Evolutionary conservation across 1,140 invertebrate species (phyloP).

Genomic region (Drosophila lowei): DNA sequence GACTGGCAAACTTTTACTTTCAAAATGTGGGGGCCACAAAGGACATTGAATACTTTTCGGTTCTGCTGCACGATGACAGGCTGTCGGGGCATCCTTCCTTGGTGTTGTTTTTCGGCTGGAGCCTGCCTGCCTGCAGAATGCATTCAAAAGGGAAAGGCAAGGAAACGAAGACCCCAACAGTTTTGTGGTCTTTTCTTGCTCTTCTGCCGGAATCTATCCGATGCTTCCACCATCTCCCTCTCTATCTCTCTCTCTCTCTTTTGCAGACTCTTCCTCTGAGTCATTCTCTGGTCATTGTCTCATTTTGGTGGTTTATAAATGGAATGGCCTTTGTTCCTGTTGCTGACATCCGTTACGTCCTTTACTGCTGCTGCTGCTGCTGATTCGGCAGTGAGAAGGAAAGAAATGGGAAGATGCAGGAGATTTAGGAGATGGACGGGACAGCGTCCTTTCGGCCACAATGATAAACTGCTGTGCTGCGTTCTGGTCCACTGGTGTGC

Average conservation of each 20-base stretch:
- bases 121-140: conserved; percentile 4
- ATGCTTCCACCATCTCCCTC: conserved; percentile 6
- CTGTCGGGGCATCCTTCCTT: conserved; percentile 36
- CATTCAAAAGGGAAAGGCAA: conserved; percentile 45
- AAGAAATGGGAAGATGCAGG: conserved; percentile 7
- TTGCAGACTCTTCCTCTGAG: neutral
- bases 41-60: conserved; percentile 61
- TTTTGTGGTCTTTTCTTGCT: conserved; percentile 74
- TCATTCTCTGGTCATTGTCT: conserved; percentile 44
- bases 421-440: conserved; percentile 9
- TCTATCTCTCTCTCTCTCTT: conserved; percentile 10
- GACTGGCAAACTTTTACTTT: conserved; percentile 76
- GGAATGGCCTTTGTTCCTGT: conserved; percentile 55
- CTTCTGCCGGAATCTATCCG: conserved; percentile 32
- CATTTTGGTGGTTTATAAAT: conserved; percentile 56
- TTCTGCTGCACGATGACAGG: conserved; percentile 22
- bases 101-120: conserved; percentile 6
- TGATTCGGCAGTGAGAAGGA: conserved; percentile 43
- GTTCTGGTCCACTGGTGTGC: conserved; percentile 1
- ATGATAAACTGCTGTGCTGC: conserved; percentile 57
- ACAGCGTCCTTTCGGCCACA: conserved; percentile 12
- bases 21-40: conserved; percentile 14
- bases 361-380: conserved; percentile 23
- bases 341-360: conserved; percentile 44
- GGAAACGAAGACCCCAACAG: conserved; percentile 60